These are phyloP conservation scores for Scolopax mira DNA, from an alignment of 2,113 vertebrate species.

Conservation along the genomic window DNA sequence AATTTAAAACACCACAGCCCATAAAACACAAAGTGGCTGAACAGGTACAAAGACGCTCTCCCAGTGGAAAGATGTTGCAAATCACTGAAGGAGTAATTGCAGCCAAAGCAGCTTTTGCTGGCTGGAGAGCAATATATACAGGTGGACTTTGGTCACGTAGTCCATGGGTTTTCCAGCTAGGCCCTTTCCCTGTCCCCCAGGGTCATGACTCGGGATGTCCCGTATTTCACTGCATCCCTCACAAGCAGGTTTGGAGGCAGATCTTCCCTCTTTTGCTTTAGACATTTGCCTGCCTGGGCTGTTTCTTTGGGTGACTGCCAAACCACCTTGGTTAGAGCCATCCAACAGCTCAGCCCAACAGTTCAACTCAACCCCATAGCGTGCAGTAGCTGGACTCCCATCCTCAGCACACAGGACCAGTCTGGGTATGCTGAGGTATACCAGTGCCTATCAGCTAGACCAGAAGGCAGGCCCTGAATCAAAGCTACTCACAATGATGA, in stretches of 20 bases:
- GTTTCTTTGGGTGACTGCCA: neutral
- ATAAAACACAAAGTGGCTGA: neutral
- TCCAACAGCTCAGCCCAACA: neutral
- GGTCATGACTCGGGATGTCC: neutral
- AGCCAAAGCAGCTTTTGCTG: neutral
- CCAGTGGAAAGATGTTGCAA: neutral
- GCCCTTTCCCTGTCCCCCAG: neutral
- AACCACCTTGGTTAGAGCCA: neutral
- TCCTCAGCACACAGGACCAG: neutral
- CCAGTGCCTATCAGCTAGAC: neutral
- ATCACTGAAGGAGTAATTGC: neutral
- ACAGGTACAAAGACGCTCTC: slow-evolving; percentile 10
- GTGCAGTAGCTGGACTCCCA: neutral
- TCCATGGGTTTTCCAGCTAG: neutral
- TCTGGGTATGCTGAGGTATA: neutral
- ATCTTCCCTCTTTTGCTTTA: neutral
- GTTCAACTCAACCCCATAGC: neutral
- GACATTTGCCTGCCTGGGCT: neutral
- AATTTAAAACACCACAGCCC: slow-evolving; percentile 18
- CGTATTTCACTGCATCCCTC: neutral
- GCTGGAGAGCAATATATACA: neutral
- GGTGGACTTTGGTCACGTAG: neutral
- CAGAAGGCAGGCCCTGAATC: neutral
- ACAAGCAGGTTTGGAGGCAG: neutral
- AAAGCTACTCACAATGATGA: neutral